Evolutionary conservation across 1,140 invertebrate species (phyloP).

Genomic region (Sarcophaga bullata): DNA sequence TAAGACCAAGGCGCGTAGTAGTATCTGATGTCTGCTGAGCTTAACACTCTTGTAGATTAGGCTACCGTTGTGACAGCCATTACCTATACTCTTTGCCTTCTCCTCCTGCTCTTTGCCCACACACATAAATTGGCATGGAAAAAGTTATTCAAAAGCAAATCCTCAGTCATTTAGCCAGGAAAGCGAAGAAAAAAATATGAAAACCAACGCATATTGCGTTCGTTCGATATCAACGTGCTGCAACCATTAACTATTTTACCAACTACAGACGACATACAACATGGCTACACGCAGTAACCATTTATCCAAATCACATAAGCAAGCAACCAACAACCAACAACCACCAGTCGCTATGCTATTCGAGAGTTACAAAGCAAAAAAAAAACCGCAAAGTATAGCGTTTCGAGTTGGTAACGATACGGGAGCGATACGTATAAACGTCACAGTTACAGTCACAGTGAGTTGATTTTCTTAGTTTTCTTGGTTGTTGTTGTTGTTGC

Average conservation of each 20-base stretch:
- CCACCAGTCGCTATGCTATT: too few relatives aligned
- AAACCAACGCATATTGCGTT: too few relatives aligned
- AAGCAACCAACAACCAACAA: neutral
- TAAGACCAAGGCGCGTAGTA: neutral
- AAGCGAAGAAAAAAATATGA: neutral
- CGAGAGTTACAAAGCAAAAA: too few relatives aligned
- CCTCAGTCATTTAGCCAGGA: neutral
- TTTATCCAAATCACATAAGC: constrained; percentile 18
- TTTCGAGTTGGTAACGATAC: too few relatives aligned
- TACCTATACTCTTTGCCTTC: neutral
- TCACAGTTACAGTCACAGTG: neutral
- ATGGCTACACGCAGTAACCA: neutral
- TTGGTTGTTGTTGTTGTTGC: too few relatives aligned
- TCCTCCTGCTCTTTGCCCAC: neutral
- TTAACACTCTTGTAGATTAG: constrained; percentile 26
- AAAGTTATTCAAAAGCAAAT: neutral
- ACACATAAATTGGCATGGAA: too few relatives aligned
- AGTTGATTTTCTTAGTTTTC: neutral
- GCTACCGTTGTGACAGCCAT: neutral
- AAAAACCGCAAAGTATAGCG: neutral
- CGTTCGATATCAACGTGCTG: too few relatives aligned
- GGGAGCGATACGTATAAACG: neutral
- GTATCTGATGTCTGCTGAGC: constrained; percentile 23
- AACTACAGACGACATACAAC: neutral
- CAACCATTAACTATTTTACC: too few relatives aligned